Base-by-base conservation (phyloP, 2,888 invertebrate species). In the Drosophila acutilabella region DNA sequence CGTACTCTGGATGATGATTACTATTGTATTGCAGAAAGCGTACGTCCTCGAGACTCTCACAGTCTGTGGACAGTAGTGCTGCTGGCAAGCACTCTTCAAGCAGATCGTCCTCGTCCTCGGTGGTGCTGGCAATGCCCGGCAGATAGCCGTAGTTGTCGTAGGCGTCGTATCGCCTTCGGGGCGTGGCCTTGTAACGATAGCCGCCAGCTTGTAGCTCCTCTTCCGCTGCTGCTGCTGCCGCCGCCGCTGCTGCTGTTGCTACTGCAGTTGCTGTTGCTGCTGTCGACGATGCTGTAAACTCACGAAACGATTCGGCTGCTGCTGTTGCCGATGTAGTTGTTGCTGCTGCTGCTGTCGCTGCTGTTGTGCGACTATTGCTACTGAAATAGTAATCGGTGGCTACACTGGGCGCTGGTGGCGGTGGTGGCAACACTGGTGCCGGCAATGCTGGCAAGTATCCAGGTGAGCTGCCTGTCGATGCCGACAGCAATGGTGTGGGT, bases 101-200 rank as follows among this genome's bases (percentile, higher is more conserved):
- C 41, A 84, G 74, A 61, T 84, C 76, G 70, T 78, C 79, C 59
- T 78, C 78, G 73, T 84, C 83, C 53, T 84, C 83, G 45, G 83
- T 84, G 48, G 86, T 88, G 78, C 84, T 88, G 75, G 84, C 65
- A 48, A 84, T 64, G 61, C 87, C 84, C 54, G 89, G 87, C 75
- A 86, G 54, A 52, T 86, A 86, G 57, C 85, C 89, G 85, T 88
- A 86, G 64, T 86, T 88, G 68, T 84, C 83, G 90, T 78, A 80
- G 71, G 76, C 78, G 89, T 78, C 80, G 80, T 75, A 80, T 52
- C 80, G 83, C 88, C 83, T 70, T 58, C 81, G 57, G 69, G 88
- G 75, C 75, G 85, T 77, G 53, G 87, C 69, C 73, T 88, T 87
- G 67, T 81, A 89, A 44, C 79, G 82, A 80, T 84, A 88, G 74